Conservation (phyloP, 1,140 invertebrate species). For the Teleogryllus occipitalis region DNA sequence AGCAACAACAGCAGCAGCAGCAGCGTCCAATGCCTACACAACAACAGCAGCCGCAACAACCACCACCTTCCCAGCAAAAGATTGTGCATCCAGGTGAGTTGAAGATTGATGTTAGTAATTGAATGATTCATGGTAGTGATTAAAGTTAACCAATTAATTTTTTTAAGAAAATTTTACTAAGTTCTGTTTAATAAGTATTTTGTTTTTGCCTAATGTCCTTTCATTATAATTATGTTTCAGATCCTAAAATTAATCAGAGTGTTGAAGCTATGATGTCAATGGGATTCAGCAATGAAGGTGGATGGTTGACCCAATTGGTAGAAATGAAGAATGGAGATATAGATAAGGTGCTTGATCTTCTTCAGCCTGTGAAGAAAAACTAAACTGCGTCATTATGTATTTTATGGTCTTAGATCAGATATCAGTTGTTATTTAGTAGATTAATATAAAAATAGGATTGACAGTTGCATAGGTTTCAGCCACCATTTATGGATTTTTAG, state of each 20-base stretch:
- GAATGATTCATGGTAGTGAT: too few species aligned
- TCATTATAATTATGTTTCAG: slow-evolving; percentile 7
- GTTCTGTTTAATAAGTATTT: too few species aligned
- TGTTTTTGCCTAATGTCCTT: not conserved
- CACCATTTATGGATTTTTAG: too few species aligned
- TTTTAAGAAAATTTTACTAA: too few species aligned
- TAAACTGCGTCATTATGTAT: not conserved
- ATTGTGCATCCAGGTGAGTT: too few species aligned
- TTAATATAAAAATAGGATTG: too few species aligned
- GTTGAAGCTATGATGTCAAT: slow-evolving; percentile 52
- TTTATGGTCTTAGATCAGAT: too few species aligned
- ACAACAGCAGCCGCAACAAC: not conserved
- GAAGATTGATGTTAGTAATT: too few species aligned
- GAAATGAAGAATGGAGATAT: slow-evolving; percentile 59
- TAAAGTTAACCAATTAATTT: too few species aligned
- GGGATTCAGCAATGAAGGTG: slow-evolving; percentile 71
- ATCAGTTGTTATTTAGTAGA: too few species aligned
- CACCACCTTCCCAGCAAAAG: not conserved
- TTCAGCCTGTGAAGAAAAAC: slow-evolving; percentile 32
- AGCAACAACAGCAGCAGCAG: not conserved
- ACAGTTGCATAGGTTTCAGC: too few species aligned
- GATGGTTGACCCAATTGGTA: slow-evolving; percentile 48
- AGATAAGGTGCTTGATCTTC: slow-evolving; percentile 55
- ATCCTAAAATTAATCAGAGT: slow-evolving; percentile 12
- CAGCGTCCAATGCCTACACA: not conserved